phyloP scores from a whole-genome alignment of 1,140 invertebrate genomes.

The Alviniconcha marisindica region DNA sequence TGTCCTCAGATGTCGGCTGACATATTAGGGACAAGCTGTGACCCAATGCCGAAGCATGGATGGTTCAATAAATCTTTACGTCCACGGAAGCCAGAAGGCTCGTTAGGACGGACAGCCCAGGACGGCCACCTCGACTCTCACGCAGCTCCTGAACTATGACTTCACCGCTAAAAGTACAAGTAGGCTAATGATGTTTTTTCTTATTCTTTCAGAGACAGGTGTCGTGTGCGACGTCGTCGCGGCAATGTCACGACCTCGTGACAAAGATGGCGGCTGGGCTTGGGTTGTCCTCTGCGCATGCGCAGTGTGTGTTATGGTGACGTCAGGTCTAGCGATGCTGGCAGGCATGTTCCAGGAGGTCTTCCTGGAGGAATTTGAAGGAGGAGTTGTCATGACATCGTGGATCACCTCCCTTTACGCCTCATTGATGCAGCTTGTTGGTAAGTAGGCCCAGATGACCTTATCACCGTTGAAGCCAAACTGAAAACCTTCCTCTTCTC shows the following conservation, averaged over 20 bases:
- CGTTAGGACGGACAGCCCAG: no score
- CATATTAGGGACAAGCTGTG: no score
- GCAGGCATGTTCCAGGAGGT: conserved; percentile 32
- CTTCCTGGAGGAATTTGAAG: conserved; percentile 34
- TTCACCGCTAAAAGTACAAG: no score
- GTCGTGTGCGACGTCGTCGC: not conserved
- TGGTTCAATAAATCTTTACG: no score
- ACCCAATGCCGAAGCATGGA: no score
- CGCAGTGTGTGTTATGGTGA: conserved; percentile 19
- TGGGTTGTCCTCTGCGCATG: conserved; percentile 33
- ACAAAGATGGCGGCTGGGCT: conserved; percentile 39
- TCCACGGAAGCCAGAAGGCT: no score
- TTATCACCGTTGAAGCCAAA: no score
- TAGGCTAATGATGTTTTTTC: not conserved
- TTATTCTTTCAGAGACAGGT: not conserved
- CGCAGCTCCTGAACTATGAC: no score
- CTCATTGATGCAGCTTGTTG: conserved; percentile 31
- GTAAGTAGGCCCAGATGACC: not conserved
- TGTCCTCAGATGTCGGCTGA: no score
- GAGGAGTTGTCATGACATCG: conserved; percentile 25
- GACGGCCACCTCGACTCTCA: no score
- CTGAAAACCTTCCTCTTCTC: no score
- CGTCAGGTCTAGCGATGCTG: conserved; percentile 22
- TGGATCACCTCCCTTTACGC: conserved; percentile 35
- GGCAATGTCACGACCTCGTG: not conserved